Conservation (phyloP, 2,797 vertebrate species). For the Bradypodion pumilum region DNA sequence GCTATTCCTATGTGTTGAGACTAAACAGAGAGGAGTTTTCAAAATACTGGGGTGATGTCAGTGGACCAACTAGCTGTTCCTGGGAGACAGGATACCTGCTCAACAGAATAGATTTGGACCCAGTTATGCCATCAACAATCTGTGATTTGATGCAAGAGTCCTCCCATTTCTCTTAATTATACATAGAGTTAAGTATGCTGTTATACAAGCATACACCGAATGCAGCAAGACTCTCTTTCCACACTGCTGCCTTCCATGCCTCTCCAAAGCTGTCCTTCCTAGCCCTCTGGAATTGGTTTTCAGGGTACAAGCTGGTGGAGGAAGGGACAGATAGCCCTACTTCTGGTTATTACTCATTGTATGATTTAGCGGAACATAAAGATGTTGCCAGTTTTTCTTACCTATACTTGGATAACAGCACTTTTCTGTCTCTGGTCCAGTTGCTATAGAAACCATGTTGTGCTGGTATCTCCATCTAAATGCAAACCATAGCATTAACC, state of each 20-base stretch:
- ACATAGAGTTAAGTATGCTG: too few relatives aligned
- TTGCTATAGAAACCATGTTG: conserved; percentile 74
- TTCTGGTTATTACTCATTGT: not conserved
- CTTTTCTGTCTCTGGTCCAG: conserved; percentile 40
- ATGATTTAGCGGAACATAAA: too few relatives aligned
- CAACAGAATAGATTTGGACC: too few relatives aligned
- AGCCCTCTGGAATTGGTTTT: not conserved
- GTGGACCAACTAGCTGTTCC: not conserved
- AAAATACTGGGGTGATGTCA: not conserved
- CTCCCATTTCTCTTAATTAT: too few relatives aligned
- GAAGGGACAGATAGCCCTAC: not conserved
- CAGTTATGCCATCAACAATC: too few relatives aligned
- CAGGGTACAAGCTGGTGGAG: not conserved
- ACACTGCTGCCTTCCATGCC: too few relatives aligned
- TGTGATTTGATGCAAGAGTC: too few relatives aligned
- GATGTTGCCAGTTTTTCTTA: conserved; percentile 18
- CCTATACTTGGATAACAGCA: conserved; percentile 13
- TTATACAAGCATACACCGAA: too few relatives aligned
- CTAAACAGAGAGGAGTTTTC: not conserved
- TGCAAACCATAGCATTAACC: conserved; percentile 33
- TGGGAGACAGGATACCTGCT: too few relatives aligned
- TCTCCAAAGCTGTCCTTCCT: too few relatives aligned
- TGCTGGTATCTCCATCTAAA: conserved; percentile 54
- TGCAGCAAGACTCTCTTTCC: too few relatives aligned
- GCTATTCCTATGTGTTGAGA: not conserved